Evolutionary conservation across 2,888 invertebrate genomes (phyloP).

Genomic region (Zonitis immaculata): DNA sequence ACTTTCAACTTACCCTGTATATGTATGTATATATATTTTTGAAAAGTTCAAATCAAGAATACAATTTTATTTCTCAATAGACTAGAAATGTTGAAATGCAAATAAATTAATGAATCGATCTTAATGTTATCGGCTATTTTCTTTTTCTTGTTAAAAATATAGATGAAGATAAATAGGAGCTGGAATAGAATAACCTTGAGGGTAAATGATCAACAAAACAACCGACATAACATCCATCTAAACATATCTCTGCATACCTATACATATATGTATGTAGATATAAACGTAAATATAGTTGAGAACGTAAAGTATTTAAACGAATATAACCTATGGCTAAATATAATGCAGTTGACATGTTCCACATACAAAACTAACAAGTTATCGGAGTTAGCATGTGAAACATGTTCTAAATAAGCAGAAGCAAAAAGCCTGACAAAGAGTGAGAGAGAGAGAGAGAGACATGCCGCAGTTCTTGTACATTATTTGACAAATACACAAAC

Average conservation of each 20-base stretch:
- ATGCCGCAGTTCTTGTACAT: slow-evolving; percentile 25
- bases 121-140: not conserved
- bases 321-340: slow-evolving; percentile 30
- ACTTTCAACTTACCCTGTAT: too few relatives aligned
- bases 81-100: not conserved
- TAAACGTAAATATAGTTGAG: not conserved
- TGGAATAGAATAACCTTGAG: not conserved
- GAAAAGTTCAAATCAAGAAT: too few relatives aligned
- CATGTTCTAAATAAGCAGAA: slow-evolving; percentile 31
- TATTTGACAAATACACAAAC: slow-evolving; percentile 30
- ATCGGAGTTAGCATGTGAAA: slow-evolving; percentile 31
- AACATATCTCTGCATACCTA: not conserved
- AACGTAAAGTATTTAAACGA: slow-evolving; percentile 19
- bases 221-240: not conserved
- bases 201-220: not conserved
- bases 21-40: too few relatives aligned
- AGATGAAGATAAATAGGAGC: not conserved
- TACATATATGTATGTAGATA: not conserved
- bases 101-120: not conserved
- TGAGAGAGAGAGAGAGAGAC: too few relatives aligned
- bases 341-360: slow-evolving; percentile 33
- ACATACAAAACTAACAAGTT: slow-evolving; percentile 29
- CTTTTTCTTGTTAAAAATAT: not conserved
- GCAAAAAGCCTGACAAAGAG: slow-evolving; percentile 25
- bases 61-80: too few relatives aligned